Evolutionary conservation across 2,888 invertebrate species (phyloP).

Genomic region (Dolichomitus sp.): DNA sequence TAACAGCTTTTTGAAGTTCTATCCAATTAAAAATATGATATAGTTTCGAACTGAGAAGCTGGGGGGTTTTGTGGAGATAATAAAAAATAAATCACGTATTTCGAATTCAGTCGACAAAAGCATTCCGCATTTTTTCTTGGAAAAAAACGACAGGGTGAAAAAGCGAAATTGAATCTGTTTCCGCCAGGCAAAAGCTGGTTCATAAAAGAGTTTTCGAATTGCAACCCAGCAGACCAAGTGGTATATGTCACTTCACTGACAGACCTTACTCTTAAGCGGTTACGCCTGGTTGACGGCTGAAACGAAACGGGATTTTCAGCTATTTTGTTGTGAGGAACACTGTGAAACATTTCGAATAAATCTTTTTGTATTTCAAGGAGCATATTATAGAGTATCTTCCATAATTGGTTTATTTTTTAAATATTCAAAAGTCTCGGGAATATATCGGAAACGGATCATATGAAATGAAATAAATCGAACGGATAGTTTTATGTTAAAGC

Average conservation of each 20-base stretch:
- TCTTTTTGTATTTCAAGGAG: neutral
- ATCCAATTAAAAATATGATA: too few relatives aligned
- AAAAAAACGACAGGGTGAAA: neutral
- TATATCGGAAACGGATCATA: too few relatives aligned
- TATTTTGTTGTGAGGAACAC: too few relatives aligned
- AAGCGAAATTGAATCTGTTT: constrained; percentile 2
- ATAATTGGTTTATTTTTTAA: too few relatives aligned
- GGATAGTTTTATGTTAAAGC: too few relatives aligned
- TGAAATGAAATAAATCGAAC: too few relatives aligned
- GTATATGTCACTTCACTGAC: neutral
- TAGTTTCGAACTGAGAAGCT: neutral
- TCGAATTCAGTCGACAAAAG: neutral
- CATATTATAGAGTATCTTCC: neutral
- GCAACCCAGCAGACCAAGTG: neutral
- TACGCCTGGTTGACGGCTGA: constrained; percentile 15
- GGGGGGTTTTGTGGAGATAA: neutral
- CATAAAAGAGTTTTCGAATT: constrained; percentile 53
- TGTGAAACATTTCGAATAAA: neutral
- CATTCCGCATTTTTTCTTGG: neutral
- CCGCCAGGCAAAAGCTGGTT: neutral
- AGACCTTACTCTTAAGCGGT: constrained; percentile 17
- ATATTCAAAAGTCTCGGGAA: too few relatives aligned
- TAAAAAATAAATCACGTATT: neutral
- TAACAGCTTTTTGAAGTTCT: too few relatives aligned
- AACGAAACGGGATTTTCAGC: too few relatives aligned